Base-by-base conservation (phyloP, 2,113 vertebrate genomes). In the Syrmaticus mikado region DNA sequence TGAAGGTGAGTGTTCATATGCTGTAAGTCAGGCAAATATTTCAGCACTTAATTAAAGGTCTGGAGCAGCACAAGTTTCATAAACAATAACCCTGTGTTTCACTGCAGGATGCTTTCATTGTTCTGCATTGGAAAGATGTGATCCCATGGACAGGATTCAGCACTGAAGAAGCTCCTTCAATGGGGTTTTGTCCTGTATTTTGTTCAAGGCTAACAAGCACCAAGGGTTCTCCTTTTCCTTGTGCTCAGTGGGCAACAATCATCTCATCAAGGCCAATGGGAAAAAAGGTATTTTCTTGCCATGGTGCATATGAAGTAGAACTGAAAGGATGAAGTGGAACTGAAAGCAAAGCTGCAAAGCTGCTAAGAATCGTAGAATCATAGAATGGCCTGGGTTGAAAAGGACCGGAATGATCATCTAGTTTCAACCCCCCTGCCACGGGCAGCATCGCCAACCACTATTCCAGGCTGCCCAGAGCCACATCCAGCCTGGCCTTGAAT, bases 31-130 rank as follows among this genome's bases (percentile, higher is more conserved):
- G 82, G 85, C 64, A 4, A 87, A 50, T 82, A 50, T 80, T 89
- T 92, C 45, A 94, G 70, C 60, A 34, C 67, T 67, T 13, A 55
- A 82, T 85, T 91, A 91, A 89, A 94, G 92, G 90, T 87, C 62
- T 52, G 43, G 75, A 67, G 75, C 55, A 92, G 85, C 14, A 3
- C 79, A 82, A 53, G 87, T 91, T 91, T 82, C 85, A 80, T 90
- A 66, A 87, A 45, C 87, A 82, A 70, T 66, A 70, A 68, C 70
- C 45, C 67, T 62, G 8, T 28, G 34, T 94, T 95, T 95, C 93
- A 67, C 72, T 85, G 76, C 75, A 91, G 92, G 87, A 91, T 85
- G 66, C 82, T 77, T 27, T 89, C 87, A 87, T 89, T 95, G 79
- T 58, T 91, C 79, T 82, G 89, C 28, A 8, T 45, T 5, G 28